These are phyloP conservation scores for Nestor notabilis DNA, from an alignment of 2,113 vertebrate genomes.

Conservation along the genomic window DNA sequence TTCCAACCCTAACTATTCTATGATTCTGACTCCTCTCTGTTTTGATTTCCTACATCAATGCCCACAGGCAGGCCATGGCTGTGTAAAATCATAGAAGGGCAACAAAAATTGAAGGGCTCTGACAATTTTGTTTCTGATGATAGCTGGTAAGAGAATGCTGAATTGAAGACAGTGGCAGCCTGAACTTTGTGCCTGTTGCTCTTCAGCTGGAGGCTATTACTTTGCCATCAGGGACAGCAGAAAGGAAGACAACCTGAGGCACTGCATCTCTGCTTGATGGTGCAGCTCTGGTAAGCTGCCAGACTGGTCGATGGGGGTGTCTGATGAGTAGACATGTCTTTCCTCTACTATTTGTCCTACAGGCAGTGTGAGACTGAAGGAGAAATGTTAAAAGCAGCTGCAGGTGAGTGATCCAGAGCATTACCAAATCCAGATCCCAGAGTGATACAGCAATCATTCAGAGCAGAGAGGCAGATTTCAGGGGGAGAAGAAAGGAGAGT, in stretches of 20 bases:
- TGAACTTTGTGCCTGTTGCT: background rate
- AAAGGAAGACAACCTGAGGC: background rate
- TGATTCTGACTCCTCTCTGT: background rate
- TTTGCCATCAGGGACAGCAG: background rate
- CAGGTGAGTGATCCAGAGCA: background rate
- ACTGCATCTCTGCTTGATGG: background rate
- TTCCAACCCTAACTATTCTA: too few species aligned
- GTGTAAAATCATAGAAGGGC: background rate
- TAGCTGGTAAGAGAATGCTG: background rate
- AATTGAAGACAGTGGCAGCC: background rate
- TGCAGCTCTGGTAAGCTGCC: background rate
- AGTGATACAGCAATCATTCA: background rate
- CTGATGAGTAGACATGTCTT: background rate
- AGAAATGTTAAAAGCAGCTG: background rate
- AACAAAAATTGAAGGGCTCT: background rate
- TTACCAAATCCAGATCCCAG: background rate
- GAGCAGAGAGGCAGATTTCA: background rate
- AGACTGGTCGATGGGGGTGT: rapidly evolving
- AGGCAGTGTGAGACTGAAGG: rapidly evolving
- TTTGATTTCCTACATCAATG: background rate
- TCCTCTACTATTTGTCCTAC: background rate
- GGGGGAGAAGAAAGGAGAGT: too few species aligned
- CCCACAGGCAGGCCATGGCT: too few species aligned
- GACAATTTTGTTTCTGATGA: background rate
- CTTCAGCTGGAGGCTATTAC: background rate